A percentile compares a stretch with the other conserved stretches of the same genome.
Conservation (phyloP, 2,113 vertebrate species). For the Pelvicachromis taeniatus region DNA sequence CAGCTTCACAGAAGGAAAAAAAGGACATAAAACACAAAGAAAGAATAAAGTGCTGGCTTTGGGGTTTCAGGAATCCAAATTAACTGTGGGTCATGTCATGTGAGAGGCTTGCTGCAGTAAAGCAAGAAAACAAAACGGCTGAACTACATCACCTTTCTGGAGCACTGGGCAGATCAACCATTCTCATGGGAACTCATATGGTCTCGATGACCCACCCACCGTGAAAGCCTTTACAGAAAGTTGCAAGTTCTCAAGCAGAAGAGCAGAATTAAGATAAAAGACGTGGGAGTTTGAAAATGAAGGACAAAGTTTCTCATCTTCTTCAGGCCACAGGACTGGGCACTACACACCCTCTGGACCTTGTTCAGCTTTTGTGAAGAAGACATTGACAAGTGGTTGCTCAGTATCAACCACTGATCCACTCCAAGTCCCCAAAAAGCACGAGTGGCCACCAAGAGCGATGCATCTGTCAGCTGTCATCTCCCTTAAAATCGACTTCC, state of each 20-base stretch:
- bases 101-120: slow-evolving; percentile 27
- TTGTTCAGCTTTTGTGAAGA: slow-evolving; percentile 24
- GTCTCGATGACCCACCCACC: slow-evolving; percentile 17
- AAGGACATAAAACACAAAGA: slow-evolving; percentile 55
- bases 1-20: slow-evolving; percentile 31
- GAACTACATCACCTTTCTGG: slow-evolving; percentile 52
- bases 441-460: slow-evolving; percentile 38
- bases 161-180: slow-evolving; percentile 38
- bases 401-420: slow-evolving; percentile 26
- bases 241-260: slow-evolving; percentile 15
- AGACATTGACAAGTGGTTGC: slow-evolving; percentile 37
- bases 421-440: slow-evolving; percentile 29
- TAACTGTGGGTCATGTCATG: slow-evolving; percentile 65
- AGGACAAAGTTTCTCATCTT: slow-evolving; percentile 27
- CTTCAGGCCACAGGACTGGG: background rate
- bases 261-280: slow-evolving; percentile 20
- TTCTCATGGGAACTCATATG: slow-evolving; percentile 57
- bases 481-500: slow-evolving; percentile 46
- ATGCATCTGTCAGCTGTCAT: slow-evolving; percentile 62
- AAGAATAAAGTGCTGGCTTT: slow-evolving; percentile 46
- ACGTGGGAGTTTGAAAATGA: slow-evolving; percentile 2
- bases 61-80: slow-evolving; percentile 57
- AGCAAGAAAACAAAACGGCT: slow-evolving; percentile 40
- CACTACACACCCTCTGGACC: background rate
- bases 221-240: slow-evolving; percentile 14